A percentile compares a stretch with the other conserved stretches of the same genome.
Conservation (phyloP, 30 jellyfish, hydroid and myxozoan genomes). For the Aurelia sp. region DNA sequence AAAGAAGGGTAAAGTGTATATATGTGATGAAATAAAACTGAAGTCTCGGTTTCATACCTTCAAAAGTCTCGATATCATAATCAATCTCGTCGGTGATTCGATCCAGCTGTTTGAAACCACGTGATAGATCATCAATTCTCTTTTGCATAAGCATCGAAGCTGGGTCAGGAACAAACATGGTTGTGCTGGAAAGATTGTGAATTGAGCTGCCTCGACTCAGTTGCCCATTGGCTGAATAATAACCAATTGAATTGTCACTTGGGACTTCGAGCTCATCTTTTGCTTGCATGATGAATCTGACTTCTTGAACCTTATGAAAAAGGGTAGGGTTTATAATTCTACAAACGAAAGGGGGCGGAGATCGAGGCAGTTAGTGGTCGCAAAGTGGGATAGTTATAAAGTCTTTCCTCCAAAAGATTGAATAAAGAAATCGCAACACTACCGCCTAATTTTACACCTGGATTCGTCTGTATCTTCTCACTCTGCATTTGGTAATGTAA, state of each 20-base stretch:
- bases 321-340: no score
- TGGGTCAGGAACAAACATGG: slow-evolving; percentile 26
- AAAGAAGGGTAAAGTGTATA: no score
- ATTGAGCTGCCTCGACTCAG: slow-evolving; percentile 56
- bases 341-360: no score
- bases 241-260: slow-evolving; percentile 17
- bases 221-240: slow-evolving; percentile 28
- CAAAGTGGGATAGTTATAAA: no score
- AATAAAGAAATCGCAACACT: no score
- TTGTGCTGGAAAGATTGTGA: slow-evolving; percentile 20
- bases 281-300: slow-evolving; percentile 7
- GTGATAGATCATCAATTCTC: slow-evolving; percentile 49
- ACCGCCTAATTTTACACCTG: no score
- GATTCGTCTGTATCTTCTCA: no score
- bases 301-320: background rate
- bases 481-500: no score
- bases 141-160: slow-evolving; percentile 45
- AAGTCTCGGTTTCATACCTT: background rate
- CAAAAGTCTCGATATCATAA: slow-evolving; percentile 60
- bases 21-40: no score
- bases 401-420: no score
- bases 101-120: slow-evolving; percentile 41
- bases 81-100: slow-evolving; percentile 60
- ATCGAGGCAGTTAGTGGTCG: no score
- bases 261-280: slow-evolving; percentile 42